Percentiles rank a stretch among this genome's conserved stretches.
phyloP scores from a whole-genome alignment of 2,113 vertebrate genomes.

The Tenebrosternarchus preto region DNA sequence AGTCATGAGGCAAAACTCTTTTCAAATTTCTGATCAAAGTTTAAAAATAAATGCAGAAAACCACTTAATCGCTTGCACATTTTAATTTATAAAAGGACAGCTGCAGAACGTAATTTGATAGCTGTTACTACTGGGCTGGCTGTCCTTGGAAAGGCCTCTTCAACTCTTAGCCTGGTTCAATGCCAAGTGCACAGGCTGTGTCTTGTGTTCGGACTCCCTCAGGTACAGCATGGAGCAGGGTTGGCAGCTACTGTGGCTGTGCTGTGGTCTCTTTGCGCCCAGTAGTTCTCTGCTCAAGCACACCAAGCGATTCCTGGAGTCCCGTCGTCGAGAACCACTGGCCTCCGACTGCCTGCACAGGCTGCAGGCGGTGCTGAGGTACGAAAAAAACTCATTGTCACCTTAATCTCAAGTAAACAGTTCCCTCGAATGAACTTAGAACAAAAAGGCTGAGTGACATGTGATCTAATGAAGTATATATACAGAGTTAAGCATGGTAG shows the following conservation, averaged over 20 bases:
- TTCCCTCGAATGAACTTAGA: background rate
- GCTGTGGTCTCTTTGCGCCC: constrained; percentile 90
- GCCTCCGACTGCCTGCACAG: constrained; percentile 80
- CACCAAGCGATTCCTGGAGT: constrained; percentile 86
- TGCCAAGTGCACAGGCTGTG: background rate
- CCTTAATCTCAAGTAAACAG: background rate
- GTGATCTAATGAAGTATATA: background rate
- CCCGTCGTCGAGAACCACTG: constrained; percentile 75
- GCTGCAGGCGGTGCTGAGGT: constrained; percentile 87
- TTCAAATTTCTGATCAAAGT: background rate
- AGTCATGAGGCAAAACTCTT: background rate
- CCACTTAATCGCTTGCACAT: background rate
- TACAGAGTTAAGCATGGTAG: background rate
- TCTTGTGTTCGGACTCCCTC: constrained; percentile 7
- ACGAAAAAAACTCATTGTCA: background rate
- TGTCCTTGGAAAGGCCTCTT: background rate
- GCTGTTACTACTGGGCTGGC: background rate
- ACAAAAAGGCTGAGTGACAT: background rate
- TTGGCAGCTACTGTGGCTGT: constrained; percentile 97
- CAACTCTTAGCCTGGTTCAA: background rate
- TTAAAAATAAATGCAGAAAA: background rate
- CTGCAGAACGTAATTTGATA: constrained; percentile 2
- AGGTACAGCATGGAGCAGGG: constrained; percentile 88
- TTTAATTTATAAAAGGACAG: constrained; percentile 9
- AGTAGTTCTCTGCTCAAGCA: constrained; percentile 83